phyloP scores from a whole-genome alignment of 2,888 invertebrate genomes.

The Schizaphis graminum region DNA sequence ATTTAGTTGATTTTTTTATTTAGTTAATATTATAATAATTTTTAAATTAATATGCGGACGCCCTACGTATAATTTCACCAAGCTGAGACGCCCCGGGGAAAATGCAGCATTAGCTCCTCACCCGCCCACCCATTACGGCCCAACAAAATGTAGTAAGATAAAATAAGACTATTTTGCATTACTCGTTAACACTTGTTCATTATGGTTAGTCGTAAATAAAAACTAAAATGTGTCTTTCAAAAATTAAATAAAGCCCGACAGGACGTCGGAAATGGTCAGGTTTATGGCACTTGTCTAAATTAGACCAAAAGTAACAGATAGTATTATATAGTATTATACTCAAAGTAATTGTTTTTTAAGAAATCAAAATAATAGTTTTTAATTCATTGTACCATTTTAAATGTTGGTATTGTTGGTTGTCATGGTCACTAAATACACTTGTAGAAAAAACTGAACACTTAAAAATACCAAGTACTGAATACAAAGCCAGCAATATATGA shows the following conservation, averaged over 20 bases:
- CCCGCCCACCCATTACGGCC: background rate
- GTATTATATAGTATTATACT: background rate
- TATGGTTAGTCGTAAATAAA: background rate
- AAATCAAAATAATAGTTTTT: background rate
- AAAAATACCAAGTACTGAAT: background rate
- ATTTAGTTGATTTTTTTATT: background rate
- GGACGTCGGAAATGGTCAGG: background rate
- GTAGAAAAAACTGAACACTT: conserved; percentile 6
- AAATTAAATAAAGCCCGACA: background rate
- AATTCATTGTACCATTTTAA: background rate
- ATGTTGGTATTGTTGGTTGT: background rate
- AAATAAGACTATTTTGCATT: background rate
- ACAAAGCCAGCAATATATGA: background rate
- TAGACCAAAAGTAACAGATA: background rate
- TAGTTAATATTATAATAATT: background rate
- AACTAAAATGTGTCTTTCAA: background rate
- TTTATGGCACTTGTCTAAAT: background rate
- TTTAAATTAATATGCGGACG: background rate
- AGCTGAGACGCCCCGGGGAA: background rate
- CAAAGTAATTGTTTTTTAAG: background rate
- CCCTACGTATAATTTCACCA: background rate
- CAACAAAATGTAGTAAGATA: background rate
- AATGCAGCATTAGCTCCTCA: background rate
- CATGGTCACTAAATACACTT: background rate
- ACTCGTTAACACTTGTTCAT: background rate